Evolutionary conservation across 2,888 invertebrate genomes (phyloP).

Genomic region (Romanomermis culicivorax): DNA sequence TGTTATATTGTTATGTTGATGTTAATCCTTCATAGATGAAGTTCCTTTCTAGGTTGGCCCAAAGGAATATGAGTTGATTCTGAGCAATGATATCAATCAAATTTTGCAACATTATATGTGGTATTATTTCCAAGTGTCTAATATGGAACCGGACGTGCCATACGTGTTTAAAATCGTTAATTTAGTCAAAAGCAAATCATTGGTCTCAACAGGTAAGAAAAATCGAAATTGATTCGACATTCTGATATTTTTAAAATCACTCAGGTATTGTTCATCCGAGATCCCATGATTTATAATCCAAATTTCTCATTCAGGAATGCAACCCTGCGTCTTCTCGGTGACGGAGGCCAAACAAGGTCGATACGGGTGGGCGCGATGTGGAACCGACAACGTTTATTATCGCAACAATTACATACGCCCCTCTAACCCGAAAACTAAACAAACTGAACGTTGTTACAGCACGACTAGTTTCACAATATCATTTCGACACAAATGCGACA

Average conservation of each 20-base stretch:
- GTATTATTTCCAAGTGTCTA: slow-evolving; percentile 69
- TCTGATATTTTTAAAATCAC: too few relatives aligned
- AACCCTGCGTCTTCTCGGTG: slow-evolving; percentile 64
- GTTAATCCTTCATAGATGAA: not conserved
- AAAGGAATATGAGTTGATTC: slow-evolving; percentile 56
- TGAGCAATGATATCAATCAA: slow-evolving; percentile 61
- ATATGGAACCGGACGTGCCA: slow-evolving; percentile 45
- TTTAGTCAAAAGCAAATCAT: slow-evolving; percentile 62
- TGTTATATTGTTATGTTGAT: too few relatives aligned
- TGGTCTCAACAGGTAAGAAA: slow-evolving; percentile 50
- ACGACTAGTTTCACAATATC: slow-evolving; percentile 55
- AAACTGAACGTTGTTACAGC: slow-evolving; percentile 39
- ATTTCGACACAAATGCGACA: slow-evolving; percentile 51
- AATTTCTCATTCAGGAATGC: slow-evolving; percentile 43
- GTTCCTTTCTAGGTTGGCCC: slow-evolving; percentile 42
- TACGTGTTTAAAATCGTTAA: slow-evolving; percentile 69
- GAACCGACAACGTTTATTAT: slow-evolving; percentile 58
- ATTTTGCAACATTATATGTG: slow-evolving; percentile 51
- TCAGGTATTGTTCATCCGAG: too few relatives aligned
- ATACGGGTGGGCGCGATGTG: slow-evolving; percentile 46
- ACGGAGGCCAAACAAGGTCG: slow-evolving; percentile 40
- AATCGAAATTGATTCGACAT: too few relatives aligned
- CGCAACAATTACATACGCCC: slow-evolving; percentile 38
- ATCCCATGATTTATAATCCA: too few relatives aligned
- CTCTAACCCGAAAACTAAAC: slow-evolving; percentile 33